Base-by-base conservation (phyloP, 2,113 vertebrate genomes). In the Argyrosomus japonicus region DNA sequence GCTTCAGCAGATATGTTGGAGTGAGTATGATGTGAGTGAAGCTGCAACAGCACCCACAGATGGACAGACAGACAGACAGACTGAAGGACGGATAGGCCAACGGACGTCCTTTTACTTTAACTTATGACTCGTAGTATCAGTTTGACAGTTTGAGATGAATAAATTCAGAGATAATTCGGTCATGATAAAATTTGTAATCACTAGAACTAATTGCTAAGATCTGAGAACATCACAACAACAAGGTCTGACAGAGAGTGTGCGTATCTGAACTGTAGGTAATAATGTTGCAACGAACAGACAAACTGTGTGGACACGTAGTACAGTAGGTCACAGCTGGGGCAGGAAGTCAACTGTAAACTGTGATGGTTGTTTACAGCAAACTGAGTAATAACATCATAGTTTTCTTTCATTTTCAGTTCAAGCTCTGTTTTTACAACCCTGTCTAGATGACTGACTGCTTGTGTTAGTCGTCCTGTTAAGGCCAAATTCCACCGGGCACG, bases 11-110 rank as follows among this genome's bases (percentile, higher is more conserved):
- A 84, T 75, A 62, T 58, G 48, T 61, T 68, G 40, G 64, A 71
- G 75, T 23, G 57, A 75, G 70, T 75, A 70, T 87, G 82, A 91
- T 64, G 78, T 54, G 83, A 89, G 72, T 32, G 45, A 86, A 87
- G 78, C 72, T 88, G 81, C 82, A 73, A 73, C 56, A 87, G 81
- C 82, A 71, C 68, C 82, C 82, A 71, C 75, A 47, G 54, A 73
- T 76, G 21, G 51, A 81, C 51, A 62, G 71, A 71, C 10, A 62
- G 71, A 71, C 10, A 27, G 40, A 17, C 51, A 4, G 18, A 68
- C 50, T 5, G 11, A 60, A 68, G 50, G 53, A 70, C 27, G 21
- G 63, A 17, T 23, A 29, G 64, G 11, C 45, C 10, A 23, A n/a
- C 43, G 48, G 23, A 21, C n/a, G 21, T 9, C 48, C 36, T 58